Evolutionary conservation across 2,888 invertebrate genomes (phyloP).

Genomic region (Chalcis sispes): DNA sequence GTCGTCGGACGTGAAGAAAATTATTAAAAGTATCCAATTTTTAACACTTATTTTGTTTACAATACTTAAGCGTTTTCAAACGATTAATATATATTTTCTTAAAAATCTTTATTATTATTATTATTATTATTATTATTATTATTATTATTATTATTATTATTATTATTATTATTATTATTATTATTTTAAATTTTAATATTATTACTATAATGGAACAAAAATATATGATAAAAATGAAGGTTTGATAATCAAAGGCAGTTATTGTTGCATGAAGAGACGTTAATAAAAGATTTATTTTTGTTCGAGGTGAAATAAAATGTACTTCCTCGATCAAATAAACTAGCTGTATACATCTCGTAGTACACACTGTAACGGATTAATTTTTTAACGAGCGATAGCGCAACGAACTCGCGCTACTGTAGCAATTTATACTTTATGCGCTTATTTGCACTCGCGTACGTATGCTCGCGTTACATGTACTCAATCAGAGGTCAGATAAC

Average conservation of each 20-base stretch:
- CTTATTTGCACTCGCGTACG: conserved; percentile 10
- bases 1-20: conserved; percentile 1
- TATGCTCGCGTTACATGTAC: background rate
- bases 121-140: no score
- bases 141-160: no score
- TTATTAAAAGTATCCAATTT: conserved; percentile 6
- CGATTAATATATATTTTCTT: no score
- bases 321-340: background rate
- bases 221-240: no score
- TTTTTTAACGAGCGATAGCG: conserved; percentile 33
- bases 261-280: no score
- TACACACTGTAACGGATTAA: conserved; percentile 22
- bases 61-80: conserved; percentile 1
- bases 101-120: no score
- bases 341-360: background rate
- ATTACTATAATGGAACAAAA: no score
- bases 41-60: background rate
- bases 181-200: no score
- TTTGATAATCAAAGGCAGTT: no score
- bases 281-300: no score
- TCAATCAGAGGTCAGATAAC: conserved; percentile 5
- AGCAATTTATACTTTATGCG: conserved; percentile 30
- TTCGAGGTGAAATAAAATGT: no score
- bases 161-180: no score
- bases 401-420: conserved; percentile 32